Conservation (phyloP, 64 coral and sea anemone genomes). For the Trachythela sp. region DNA sequence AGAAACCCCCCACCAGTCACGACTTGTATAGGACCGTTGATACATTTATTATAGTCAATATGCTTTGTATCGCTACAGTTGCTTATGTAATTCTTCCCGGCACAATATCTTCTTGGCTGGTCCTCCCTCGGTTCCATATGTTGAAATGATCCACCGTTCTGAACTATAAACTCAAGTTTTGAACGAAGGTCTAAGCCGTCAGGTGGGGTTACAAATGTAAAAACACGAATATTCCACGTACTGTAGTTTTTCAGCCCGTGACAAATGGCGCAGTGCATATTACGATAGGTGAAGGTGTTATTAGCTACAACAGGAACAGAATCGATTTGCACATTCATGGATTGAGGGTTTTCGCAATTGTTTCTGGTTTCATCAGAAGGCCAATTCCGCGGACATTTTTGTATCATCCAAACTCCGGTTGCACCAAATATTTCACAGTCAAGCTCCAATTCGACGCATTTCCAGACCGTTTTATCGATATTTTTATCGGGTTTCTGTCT, state of each 20-base stretch:
- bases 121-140: neutral
- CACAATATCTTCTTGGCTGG: neutral
- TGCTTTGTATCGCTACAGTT: neutral
- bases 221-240: neutral
- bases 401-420: neutral
- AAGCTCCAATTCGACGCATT: neutral
- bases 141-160: neutral
- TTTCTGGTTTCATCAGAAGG: neutral
- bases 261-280: neutral
- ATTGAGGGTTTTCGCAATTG: neutral
- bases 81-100: neutral
- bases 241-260: neutral
- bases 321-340: neutral
- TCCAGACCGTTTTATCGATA: neutral
- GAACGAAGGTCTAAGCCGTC: neutral
- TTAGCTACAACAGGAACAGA: neutral
- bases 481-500: neutral
- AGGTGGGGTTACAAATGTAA: neutral
- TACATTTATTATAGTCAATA: neutral
- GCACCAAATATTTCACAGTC: neutral
- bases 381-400: neutral
- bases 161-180: neutral
- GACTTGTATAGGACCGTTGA: neutral
- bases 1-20: neutral
- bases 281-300: neutral